These are phyloP conservation scores for Ascaphus truei DNA, from an alignment of 2,113 vertebrate species.

Conservation along the genomic window DNA sequence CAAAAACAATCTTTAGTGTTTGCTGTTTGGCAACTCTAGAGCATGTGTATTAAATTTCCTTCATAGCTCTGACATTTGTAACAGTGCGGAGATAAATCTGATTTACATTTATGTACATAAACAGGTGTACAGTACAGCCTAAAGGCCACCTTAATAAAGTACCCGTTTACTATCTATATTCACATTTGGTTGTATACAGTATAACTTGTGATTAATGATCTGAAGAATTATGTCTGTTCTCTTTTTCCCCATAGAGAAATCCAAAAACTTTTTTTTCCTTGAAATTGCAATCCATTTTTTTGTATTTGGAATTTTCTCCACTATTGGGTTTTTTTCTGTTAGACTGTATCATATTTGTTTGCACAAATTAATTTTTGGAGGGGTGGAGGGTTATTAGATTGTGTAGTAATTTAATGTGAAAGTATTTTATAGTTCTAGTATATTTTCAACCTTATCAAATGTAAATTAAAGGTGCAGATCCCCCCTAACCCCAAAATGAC, in stretches of 20 bases:
- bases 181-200: not conserved
- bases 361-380: too few relatives aligned
- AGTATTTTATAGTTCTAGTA: too few relatives aligned
- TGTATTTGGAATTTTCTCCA: too few relatives aligned
- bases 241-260: not conserved
- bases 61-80: conserved; percentile 4
- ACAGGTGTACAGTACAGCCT: conserved; percentile 27
- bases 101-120: conserved; percentile 5
- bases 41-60: not conserved
- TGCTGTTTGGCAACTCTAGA: not conserved
- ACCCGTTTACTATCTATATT: not conserved
- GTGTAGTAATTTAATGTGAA: too few relatives aligned
- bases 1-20: not conserved
- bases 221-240: not conserved
- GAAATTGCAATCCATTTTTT: too few relatives aligned
- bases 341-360: too few relatives aligned
- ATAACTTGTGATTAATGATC: not conserved
- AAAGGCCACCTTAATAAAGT: not conserved
- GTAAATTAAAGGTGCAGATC: too few relatives aligned
- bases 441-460: too few relatives aligned
- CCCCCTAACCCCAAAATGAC: too few relatives aligned
- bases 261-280: too few relatives aligned
- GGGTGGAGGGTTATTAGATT: too few relatives aligned
- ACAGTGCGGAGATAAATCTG: not conserved
- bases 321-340: too few relatives aligned